Evolutionary conservation across 1,140 invertebrate species (phyloP), one percentile per base, ranked within the genome.

Genomic region (Druon quercuslanigerum): DNA sequence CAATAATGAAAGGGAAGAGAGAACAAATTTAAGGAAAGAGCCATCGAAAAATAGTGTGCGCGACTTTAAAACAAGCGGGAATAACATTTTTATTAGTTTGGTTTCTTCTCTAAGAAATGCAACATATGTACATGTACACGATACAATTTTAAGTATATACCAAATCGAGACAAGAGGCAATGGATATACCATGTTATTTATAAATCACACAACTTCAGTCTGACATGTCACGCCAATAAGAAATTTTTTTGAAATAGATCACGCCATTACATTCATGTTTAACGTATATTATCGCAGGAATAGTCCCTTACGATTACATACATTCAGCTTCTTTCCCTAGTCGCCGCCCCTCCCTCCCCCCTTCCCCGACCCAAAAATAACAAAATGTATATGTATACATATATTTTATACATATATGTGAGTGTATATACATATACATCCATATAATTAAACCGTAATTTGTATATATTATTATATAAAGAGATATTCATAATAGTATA

Each of bases 401-500:
- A 60, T 33, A 60, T 60, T 57, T 57, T 76, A 77, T 82, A 85
- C 74, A 87, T 83, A 83, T 82, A 81, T 82, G 73, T 84, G 57
- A 82, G 71, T 81, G 76, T 87, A 88, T 85, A 90, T 88, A 87
- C 81, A 88, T 87, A 87, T 87, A 89, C 85, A 87, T 89, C 74
- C 79, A 84, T 85, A 83, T 85, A 83, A 83, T 84, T 80, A 86
- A 87, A 85, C 76, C 79, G 77, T 87, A 82, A 75, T 88, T 88
- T 86, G 82, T 84, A 87, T 88, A 87, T 87, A 80, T 81, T 84
- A 84, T 86, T 87, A 88, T 87, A 88, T 88, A 88, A 87, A 88
- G 84, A 87, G 86, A 87, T 89, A 90, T 87, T 89, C 85, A 89
- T 89, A 87, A 86, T 87, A 87, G 83, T 85, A 85, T 76, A 83